Base-by-base conservation (phyloP, 2,888 invertebrate species). In the Lobophora halterata region DNA sequence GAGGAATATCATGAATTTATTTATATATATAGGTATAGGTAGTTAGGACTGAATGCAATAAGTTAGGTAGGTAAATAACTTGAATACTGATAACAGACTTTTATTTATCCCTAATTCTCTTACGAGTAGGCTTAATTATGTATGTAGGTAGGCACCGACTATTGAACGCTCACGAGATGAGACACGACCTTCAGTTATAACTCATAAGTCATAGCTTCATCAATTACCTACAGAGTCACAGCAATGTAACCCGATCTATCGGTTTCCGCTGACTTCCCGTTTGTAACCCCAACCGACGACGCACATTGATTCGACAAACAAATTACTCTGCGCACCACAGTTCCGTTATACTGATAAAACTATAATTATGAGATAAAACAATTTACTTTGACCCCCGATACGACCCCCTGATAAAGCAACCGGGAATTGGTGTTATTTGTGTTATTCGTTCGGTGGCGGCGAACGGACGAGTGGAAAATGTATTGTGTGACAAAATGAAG, bases 341-440 rank as follows among this genome's bases (percentile, higher is more conserved):
- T 70, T 71, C 62, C 60, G 63, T 67, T 61, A 50, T 55, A 27
- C 46, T 52, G 73, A 77, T 81, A 82, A 78, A 66, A 64, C 61
- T 52, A 49, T 46, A 80, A 79, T 82, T 81, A 24, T 36, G 42
- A n/a, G n/a, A 42, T 42, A 43, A 77, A 67, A 70, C 52, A 74
- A 65, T 79, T 79, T 73, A 79, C 76, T 66, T 60, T 74, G 79
- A 82, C 79, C 83, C 71, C 61, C 44, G 65, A 53, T 60, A 52
- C 58, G 74, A 77, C 71, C 78, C 65, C 38, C 36, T 43, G 75
- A 77, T 80, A 77, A 49, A 42, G 19, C 54, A 54, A 52, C 57
- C 58, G 50, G 50, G 60, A 63, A 59, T 63, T 71, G 63, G 23
- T 25, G 13, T 12, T 12, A 44, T 42, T 40, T 14, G 48, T 57